Base-by-base conservation (phyloP, 2,888 invertebrate species). In the Ophion ventricosus region DNA sequence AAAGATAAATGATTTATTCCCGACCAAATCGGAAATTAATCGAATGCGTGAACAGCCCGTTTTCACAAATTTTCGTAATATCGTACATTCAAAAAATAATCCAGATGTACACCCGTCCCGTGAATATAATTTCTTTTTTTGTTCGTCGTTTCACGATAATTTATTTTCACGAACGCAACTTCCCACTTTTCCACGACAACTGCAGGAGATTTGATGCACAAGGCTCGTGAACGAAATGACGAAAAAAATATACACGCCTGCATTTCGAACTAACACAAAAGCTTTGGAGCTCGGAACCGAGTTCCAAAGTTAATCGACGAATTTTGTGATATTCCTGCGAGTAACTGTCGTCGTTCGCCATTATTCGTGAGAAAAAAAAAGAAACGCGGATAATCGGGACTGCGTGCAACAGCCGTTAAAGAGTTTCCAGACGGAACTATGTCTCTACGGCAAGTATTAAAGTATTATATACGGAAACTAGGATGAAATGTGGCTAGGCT, bases 271-370 rank as follows among this genome's bases (percentile, higher is more conserved):
- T 91, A 88, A 92, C 92, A 83, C 91, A 90, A 29, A 92, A 89
- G 80, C 88, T 86, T 63, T 90, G 85, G 61, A 90, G 88, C 73
- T 88, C 88, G 82, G 85, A 86, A 85, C 91, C 91, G 87, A 92
- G 91, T 80, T 90, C 91, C 82, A 91, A 91, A 72, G 91, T 91
- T 40, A 92, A 87, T 49, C 91, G 85, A 81, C 90, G 87, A 25
- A 91, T 87, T 83, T 91, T 91, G 80, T 88, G 87, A 86, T 92
- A 93, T 86, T 93, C 90, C 76, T 90, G 88, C 25, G 89, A 90
- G 87, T 93, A 92, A 82, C 87, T 90, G 75, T 87, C 87, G n/a
- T 90, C 88, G 43, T 87, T 88, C 87, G 88, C 88, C 89, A 89
- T 90, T 64, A 82, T 74, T 57, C 1, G 7, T 57, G 4, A 14